Evolutionary conservation across 2,797 vertebrate species (phyloP), one percentile per base, ranked within the genome.

Genomic region (Enoplosus armatus): DNA sequence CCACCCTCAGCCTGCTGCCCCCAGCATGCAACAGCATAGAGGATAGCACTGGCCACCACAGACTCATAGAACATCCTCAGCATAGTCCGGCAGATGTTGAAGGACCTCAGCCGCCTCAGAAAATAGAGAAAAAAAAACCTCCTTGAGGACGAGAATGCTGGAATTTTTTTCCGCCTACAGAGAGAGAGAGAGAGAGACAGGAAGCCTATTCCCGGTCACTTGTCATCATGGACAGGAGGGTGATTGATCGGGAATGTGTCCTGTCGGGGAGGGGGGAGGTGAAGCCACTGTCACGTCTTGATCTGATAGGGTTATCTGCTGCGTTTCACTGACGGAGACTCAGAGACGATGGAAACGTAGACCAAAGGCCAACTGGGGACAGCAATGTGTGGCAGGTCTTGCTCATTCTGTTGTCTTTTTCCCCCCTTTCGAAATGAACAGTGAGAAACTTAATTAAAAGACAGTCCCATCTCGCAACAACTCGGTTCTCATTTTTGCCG

Each of bases 231-330:
- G 50, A 73, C 58, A 79, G 51, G 58, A 70, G 53, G 29, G 45
- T 68, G 77, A 82, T 84, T 75, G 85, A 84, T 79, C 15, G 50
- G 59, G 31, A 48, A 84, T 70, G 82, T 58, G 41, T 81, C 58
- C 69, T 33, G 22, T 50, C 64, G 51, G 41, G 43, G 61, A n/a
- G n/a, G n/a, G n/a, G n/a, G n/a, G n/a, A n/a, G n/a, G 37, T 37
- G 35, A 64, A 76, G 61, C 54, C 45, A 37, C 22, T 60, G 47
- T 47, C 61, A 22, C 41, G 68, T 75, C 59, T 59, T 31, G 0
- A 54, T 55, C n/a, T 31, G 56, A 45, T 33, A 22, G 64, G 69
- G 62, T 62, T 58, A 47, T 45, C 22, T 39, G 47, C 24, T 67
- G 43, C 14, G 18, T 61, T 39, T 62, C 53, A 61, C 62, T 66